Percentiles rank a stretch among this genome's conserved stretches.
Conservation (phyloP, 2,888 invertebrate genomes). For the Athalia rosae region DNA sequence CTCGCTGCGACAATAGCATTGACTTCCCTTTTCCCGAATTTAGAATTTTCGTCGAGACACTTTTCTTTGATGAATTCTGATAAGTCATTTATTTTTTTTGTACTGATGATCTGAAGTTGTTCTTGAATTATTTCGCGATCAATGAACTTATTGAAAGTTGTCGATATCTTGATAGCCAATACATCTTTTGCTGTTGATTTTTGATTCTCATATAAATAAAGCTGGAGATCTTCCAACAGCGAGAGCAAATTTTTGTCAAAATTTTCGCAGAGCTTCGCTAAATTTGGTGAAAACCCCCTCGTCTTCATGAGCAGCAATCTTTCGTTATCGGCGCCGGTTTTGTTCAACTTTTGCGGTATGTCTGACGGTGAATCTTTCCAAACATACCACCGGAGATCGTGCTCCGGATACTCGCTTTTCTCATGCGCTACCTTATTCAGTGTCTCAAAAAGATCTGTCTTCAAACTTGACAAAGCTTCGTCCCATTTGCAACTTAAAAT, state of each 20-base stretch:
- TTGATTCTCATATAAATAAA: slow-evolving; percentile 79
- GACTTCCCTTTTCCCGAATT: slow-evolving; percentile 59
- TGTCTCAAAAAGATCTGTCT: slow-evolving; percentile 61
- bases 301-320: slow-evolving; percentile 83
- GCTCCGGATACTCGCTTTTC: slow-evolving; percentile 75
- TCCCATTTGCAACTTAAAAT: slow-evolving; percentile 64
- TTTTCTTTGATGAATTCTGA: slow-evolving; percentile 59
- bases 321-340: slow-evolving; percentile 65
- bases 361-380: slow-evolving; percentile 82
- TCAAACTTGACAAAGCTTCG: slow-evolving; percentile 60
- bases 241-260: slow-evolving; percentile 79
- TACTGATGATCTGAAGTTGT: slow-evolving; percentile 63
- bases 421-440: slow-evolving; percentile 62
- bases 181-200: slow-evolving; percentile 61
- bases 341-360: slow-evolving; percentile 74
- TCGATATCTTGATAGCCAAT: slow-evolving; percentile 59
- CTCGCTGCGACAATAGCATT: slow-evolving; percentile 77
- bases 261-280: slow-evolving; percentile 82
- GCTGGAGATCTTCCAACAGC: slow-evolving; percentile 81
- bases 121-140: slow-evolving; percentile 67
- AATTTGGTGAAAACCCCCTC: slow-evolving; percentile 84
- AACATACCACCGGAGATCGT: slow-evolving; percentile 82
- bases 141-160: slow-evolving; percentile 63
- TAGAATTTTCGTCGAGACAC: slow-evolving; percentile 57
- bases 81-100: slow-evolving; percentile 59